phyloP scores from a whole-genome alignment of 2,888 invertebrate species.

The Drosophila tanythrix region DNA sequence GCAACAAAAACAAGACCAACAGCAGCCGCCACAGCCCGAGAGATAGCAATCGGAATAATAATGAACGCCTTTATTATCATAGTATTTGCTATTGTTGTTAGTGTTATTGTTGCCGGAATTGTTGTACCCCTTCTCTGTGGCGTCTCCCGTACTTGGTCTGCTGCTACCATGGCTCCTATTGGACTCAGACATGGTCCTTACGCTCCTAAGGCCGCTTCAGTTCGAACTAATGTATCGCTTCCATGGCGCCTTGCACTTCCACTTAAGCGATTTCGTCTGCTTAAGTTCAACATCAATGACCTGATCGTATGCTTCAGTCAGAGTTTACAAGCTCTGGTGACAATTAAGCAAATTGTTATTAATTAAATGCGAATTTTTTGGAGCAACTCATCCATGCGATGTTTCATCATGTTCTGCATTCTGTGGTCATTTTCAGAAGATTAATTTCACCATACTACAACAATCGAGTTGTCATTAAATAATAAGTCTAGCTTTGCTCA shows the following conservation, averaged over 20 bases:
- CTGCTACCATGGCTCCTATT: conserved; percentile 12
- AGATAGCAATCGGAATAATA: conserved; percentile 73
- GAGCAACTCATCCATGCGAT: not conserved
- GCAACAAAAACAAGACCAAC: conserved; percentile 39
- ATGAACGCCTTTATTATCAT: conserved; percentile 79
- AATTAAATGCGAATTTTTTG: not conserved
- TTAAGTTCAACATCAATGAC: not conserved
- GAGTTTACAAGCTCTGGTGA: not conserved
- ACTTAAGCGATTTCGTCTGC: conserved; percentile 4
- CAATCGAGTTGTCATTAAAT: not conserved
- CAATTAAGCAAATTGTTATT: conserved; percentile 1
- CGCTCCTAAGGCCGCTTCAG: conserved; percentile 39
- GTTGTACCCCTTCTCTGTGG: conserved; percentile 61
- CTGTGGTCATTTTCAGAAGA: not conserved
- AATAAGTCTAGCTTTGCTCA: not conserved
- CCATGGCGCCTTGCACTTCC: conserved; percentile 22
- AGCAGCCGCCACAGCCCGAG: conserved; percentile 23
- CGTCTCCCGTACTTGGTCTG: conserved; percentile 40
- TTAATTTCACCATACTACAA: not conserved
- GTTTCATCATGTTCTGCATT: not conserved
- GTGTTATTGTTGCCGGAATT: conserved; percentile 33
- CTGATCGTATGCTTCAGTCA: conserved; percentile 1
- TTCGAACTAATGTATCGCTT: conserved; percentile 49
- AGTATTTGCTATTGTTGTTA: conserved; percentile 48
- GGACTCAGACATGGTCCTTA: conserved; percentile 5